Evolutionary conservation across 2,797 vertebrate species (phyloP).

Genomic region (Pagetopsis macropterus): DNA sequence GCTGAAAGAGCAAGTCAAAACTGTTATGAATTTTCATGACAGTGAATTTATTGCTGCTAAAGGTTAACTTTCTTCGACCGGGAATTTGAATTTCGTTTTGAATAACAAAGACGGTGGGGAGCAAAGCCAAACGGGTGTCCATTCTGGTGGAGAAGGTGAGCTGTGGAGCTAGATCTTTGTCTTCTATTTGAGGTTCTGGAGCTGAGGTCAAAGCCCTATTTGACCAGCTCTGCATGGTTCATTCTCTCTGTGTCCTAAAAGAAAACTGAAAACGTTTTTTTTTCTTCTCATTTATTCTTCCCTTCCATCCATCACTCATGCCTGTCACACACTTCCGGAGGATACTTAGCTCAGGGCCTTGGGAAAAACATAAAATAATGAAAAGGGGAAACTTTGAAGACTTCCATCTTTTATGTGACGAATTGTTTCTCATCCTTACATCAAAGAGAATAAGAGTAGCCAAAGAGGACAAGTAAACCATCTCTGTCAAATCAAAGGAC

Average conservation of each 20-base stretch:
- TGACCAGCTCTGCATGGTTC: slow-evolving; percentile 56
- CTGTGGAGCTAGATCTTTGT: slow-evolving; percentile 50
- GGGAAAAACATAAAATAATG: slow-evolving; percentile 48
- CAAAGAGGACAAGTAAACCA: slow-evolving; percentile 61
- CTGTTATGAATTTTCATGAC: slow-evolving; percentile 56
- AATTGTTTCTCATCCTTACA: slow-evolving; percentile 79
- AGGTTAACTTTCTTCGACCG: slow-evolving; percentile 51
- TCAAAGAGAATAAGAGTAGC: slow-evolving; percentile 72
- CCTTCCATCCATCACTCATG: slow-evolving; percentile 49
- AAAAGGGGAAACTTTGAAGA: slow-evolving; percentile 66
- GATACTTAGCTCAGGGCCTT: slow-evolving; percentile 56
- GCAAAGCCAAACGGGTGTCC: slow-evolving; percentile 33
- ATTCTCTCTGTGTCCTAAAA: slow-evolving; percentile 35
- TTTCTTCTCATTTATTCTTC: slow-evolving; percentile 32
- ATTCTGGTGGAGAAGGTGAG: slow-evolving; percentile 36
- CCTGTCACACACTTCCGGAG: slow-evolving; percentile 39
- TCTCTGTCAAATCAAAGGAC: slow-evolving; percentile 63
- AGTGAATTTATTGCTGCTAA: slow-evolving; percentile 42
- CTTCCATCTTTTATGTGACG: slow-evolving; percentile 74
- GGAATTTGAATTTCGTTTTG: slow-evolving; percentile 52
- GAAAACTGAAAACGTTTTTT: slow-evolving; percentile 25
- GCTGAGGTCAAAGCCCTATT: slow-evolving; percentile 44
- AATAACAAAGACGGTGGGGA: slow-evolving; percentile 51
- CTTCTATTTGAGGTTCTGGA: slow-evolving; percentile 24
- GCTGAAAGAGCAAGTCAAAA: slow-evolving; percentile 49